Evolutionary conservation across 2,113 vertebrate genomes (phyloP), one percentile per base, ranked within the genome.

Genomic region (Campylomormyrus numenius): DNA sequence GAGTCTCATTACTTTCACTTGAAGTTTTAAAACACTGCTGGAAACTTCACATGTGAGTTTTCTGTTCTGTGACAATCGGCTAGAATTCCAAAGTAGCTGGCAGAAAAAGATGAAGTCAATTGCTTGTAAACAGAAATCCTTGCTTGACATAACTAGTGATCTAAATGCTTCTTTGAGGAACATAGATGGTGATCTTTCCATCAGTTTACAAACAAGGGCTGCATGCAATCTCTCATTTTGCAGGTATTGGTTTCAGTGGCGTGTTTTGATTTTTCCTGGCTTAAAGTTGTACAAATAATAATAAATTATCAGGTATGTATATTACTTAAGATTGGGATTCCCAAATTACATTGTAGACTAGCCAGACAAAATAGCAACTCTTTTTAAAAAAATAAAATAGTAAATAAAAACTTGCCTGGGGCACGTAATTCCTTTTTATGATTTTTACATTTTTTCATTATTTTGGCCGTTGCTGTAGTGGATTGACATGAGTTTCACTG

Each of bases 341-440:
- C 56, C n/a, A 21, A 88, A 92, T 80, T 90, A 42, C 31, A 80
- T 90, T 88, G 89, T 2, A 27, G 90, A 89, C 89, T 90, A 92
- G 94, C 93, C 94, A 92, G 92, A 91, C 88, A 21, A 85, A 53
- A 88, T 89, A 89, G 70, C 24, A 49, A 9, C 91, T 85, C 31
- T 90, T 35, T 91, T 83, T 46, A 0, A 74, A 74, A 77, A 39
- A 39, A 77, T 77, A 35, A 77, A 77, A 77, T 35, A 77, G 11
- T 84, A 88, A 92, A 85, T 85, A 48, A 80, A 85, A 85, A 85
- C 83, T 27, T 50, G 45, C 93, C 93, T 94, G 92, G 95, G 94
- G 96, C 96, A 95, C 95, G 96, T 95, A 95, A 95, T 96, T 96
- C 94, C 92, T 90, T 90, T 91, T 90, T 74, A 50, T 85, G 77